phyloP scores from a whole-genome alignment of 53 echinoderm and acorn worm genomes.

The Echinometra lucunter region DNA sequence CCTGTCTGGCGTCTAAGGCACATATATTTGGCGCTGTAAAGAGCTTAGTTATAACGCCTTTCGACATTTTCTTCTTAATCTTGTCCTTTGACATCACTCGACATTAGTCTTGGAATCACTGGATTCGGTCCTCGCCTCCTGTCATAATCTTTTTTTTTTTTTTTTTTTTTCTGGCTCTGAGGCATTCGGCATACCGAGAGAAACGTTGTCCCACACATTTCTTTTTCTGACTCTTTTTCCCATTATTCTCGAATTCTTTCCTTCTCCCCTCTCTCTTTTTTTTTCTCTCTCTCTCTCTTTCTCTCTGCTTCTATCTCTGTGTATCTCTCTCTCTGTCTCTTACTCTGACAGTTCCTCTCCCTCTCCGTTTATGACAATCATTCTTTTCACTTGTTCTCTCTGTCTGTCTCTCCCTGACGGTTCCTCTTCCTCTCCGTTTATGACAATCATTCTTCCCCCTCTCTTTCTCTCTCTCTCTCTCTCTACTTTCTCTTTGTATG shows the following conservation, averaged over 20 bases:
- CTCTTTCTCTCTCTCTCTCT: background rate
- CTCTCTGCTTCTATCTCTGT: background rate
- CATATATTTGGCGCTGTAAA: background rate
- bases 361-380: background rate
- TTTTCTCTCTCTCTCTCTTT: background rate
- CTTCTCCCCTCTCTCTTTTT: background rate
- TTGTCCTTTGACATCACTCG: background rate
- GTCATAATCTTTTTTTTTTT: background rate
- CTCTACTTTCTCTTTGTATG: background rate
- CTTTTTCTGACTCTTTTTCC: background rate
- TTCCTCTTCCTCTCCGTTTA: background rate
- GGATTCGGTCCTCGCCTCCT: background rate
- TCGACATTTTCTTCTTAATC: slow-evolving; percentile 20
- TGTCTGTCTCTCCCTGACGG: background rate
- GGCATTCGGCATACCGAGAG: background rate
- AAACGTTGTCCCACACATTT: background rate
- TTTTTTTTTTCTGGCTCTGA: background rate
- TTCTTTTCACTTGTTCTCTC: background rate
- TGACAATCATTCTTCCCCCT: background rate
- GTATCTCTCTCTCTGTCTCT: background rate
- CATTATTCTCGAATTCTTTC: background rate
- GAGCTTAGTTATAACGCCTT: slow-evolving; percentile 41
- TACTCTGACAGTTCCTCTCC: no score
- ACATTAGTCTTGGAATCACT: background rate
- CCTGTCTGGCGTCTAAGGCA: slow-evolving; percentile 8